Evolutionary conservation across 2,888 invertebrate species (phyloP), one percentile per base, ranked within the genome.

Genomic region (Anthophora plumipes): DNA sequence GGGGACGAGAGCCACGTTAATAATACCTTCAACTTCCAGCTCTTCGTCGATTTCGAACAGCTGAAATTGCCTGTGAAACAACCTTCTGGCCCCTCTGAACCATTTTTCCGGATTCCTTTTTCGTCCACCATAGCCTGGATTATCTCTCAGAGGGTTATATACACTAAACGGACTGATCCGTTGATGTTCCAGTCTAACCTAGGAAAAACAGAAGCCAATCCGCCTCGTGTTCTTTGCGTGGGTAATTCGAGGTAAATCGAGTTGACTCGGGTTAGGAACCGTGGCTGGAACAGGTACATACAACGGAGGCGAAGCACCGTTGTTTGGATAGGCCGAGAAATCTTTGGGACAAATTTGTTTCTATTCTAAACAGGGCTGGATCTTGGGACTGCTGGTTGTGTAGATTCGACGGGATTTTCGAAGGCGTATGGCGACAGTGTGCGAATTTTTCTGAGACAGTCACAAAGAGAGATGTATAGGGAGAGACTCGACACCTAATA

Each of bases 11-110:
- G 83, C 78, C 86, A 88, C 74, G 89, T 90, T 91, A 92, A 92
- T 92, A 92, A 92, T 91, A 90, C 92, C 91, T 90, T 92, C 92
- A 92, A 92, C 92, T 91, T 82, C 31, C 31, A 31, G 2, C 4
- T 4, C 4, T 4, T 31, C 75, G 86, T 84, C 85, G 70, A 31
- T 31, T 25, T 79, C 67, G 89, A 90, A 88, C 88, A 85, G 82
- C 85, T 89, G 85, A 92, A 92, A 92, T 92, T 92, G 91, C 77
- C 89, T 90, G 92, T n/a, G 91, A 92, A 92, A 90, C 75, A 70
- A 60, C 1, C 12, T 9, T 5, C n/a, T 5, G 76, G 69, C 82
- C 77, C 75, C 66, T n/a, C 66, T 54, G 67, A 57, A 82, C 83
- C 80, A 86, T 85, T 86, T 85, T 87, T 87, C 86, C 83, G 73